Evolutionary conservation across 2,113 vertebrate genomes (phyloP).

Genomic region (Maylandia zebra): DNA sequence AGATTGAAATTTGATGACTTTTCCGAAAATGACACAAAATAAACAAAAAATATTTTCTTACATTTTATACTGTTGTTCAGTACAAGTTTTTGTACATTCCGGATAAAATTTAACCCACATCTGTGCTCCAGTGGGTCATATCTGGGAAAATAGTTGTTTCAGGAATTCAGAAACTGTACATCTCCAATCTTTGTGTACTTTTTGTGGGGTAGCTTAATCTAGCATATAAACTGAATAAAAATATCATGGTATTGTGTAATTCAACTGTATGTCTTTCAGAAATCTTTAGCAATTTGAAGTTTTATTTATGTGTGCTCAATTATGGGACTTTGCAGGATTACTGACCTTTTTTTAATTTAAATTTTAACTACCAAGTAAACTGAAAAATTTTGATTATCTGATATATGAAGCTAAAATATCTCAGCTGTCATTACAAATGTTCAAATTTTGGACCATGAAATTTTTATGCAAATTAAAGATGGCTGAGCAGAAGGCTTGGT

Average conservation of each 20-base stretch:
- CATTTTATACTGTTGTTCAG: background rate
- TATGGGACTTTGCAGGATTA: background rate
- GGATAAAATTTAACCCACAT: background rate
- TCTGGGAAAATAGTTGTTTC: background rate
- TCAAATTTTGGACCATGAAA: background rate
- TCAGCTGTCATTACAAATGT: background rate
- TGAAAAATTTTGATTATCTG: background rate
- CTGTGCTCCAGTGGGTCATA: background rate
- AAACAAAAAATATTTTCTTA: background rate
- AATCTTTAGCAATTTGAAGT: background rate
- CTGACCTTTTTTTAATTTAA: background rate
- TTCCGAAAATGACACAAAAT: background rate
- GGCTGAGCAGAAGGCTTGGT: background rate
- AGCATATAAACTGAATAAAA: background rate
- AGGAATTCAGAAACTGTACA: background rate
- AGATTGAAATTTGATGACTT: background rate
- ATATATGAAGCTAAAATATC: background rate
- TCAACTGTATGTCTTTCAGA: background rate
- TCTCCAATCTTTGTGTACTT: background rate
- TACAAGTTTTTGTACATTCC: background rate
- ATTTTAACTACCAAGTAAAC: background rate
- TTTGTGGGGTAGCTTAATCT: background rate
- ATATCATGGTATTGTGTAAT: background rate
- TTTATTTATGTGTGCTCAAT: background rate
- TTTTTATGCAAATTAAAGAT: background rate